A percentile compares a stretch with the other conserved stretches of the same genome.
phyloP scores from a whole-genome alignment of 2,113 vertebrate genomes.

The Lipotes vexillifer region DNA sequence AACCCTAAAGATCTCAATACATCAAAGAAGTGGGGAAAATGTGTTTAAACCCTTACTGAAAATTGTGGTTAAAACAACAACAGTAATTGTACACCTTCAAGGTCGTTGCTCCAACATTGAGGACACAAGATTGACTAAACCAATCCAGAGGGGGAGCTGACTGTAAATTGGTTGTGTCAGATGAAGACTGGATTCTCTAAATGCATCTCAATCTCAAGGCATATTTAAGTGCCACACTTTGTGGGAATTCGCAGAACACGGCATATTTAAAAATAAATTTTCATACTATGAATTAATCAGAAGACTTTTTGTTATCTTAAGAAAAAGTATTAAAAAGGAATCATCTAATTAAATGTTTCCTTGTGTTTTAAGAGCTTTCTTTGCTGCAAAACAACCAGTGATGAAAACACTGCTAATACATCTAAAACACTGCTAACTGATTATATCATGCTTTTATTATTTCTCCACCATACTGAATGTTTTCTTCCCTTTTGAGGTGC shows the following conservation, averaged over 20 bases:
- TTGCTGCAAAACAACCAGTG: not conserved
- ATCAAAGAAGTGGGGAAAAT: not conserved
- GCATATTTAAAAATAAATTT: conserved; percentile 21
- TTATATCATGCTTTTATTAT: not conserved
- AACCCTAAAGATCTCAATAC: not conserved
- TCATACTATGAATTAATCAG: conserved; percentile 20
- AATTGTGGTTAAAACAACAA: not conserved
- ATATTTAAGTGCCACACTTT: not conserved
- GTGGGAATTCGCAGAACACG: not conserved
- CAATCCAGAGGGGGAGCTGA: not conserved
- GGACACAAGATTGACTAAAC: not conserved
- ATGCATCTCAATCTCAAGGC: not conserved
- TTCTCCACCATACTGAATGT: not conserved
- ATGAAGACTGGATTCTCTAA: not conserved
- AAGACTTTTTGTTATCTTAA: not conserved
- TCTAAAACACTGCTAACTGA: not conserved
- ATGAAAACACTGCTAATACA: not conserved
- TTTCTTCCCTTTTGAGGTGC: conserved; percentile 83
- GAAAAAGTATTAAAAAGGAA: not conserved
- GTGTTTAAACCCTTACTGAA: not conserved
- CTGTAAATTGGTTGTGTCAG: not conserved
- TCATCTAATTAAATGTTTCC: not conserved
- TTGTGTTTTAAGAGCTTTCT: conserved; percentile 25
- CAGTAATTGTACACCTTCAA: not conserved
- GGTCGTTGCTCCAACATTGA: not conserved